phyloP scores from a whole-genome alignment of 2,797 vertebrate species.

The Novumbra hubbsi region DNA sequence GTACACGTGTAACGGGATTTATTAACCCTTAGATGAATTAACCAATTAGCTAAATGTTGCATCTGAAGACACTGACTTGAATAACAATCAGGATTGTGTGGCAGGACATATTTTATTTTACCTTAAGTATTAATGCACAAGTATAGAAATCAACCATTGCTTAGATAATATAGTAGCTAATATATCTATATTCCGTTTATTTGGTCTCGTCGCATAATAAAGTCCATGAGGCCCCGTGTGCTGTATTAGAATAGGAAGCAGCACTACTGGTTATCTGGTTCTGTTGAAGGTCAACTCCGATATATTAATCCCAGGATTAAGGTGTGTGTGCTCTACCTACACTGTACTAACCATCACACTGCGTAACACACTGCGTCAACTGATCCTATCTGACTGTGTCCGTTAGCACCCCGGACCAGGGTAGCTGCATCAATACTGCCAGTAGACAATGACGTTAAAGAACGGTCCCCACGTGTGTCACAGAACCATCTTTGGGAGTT shows the following conservation, averaged over 20 bases:
- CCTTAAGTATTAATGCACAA: not conserved
- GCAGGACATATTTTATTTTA: not conserved
- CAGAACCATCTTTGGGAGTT: no score
- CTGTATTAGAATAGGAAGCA: no score
- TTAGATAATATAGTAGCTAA: no score
- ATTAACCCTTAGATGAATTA: conserved; percentile 5
- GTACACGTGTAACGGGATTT: conserved; percentile 22
- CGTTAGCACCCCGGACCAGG: conserved; percentile 14
- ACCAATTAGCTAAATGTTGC: not conserved
- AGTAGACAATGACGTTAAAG: conserved; percentile 45
- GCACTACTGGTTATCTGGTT: not conserved
- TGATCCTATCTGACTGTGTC: not conserved
- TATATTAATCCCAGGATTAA: not conserved
- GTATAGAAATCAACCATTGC: not conserved
- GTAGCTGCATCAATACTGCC: conserved; percentile 46
- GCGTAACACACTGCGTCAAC: not conserved
- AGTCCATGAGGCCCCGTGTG: no score
- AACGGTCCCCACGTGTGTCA: not conserved
- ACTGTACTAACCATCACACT: not conserved
- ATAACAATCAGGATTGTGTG: not conserved
- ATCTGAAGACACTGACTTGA: not conserved
- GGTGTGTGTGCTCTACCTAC: not conserved
- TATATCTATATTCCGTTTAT: no score
- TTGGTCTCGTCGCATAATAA: no score
- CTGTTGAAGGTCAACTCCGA: not conserved